Base-by-base conservation (phyloP, 2,113 vertebrate species). In the Anoplopoma fimbria region DNA sequence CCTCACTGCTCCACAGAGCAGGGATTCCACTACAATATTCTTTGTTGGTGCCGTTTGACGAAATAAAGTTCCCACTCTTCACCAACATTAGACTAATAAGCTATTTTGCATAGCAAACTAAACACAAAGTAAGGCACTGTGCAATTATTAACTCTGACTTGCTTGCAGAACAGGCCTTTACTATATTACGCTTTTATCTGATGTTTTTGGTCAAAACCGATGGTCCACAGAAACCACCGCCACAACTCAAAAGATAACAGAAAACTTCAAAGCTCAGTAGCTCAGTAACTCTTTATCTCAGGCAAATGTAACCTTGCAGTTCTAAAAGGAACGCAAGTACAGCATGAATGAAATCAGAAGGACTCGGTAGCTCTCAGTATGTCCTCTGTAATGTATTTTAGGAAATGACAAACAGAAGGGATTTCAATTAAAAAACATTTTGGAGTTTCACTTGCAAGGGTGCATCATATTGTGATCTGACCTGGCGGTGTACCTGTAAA, bases 201-300 rank as follows among this genome's bases (percentile, higher is more conserved):
- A 14, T 47, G 33, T 53, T 31, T 25, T 51, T 33, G 51, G 45
- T 60, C 0, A 27, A 47, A 75, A 51, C 6, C 6, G 23, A 74
- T 58, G 6, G 31, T 15, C 40, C 55, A 3, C 19, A 33, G 33
- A 64, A 57, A 25, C 4, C 2, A 34, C 27, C 33, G 49, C 8
- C 38, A 70, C 33, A 42, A 31, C 55, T 65, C 3, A 61, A 14
- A 55, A 84, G 51, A 19, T 74, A 74, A 53, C 36, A n/a, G 34
- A 72, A 36, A 57, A 63, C 15, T 60, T 51, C 29, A 34, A 71
- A 49, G 47, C n/a, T 75, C 10, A 1, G 15, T 2, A 49, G 47
- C n/a, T 75, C 10, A 1, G 15, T 2, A 8, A 9, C 4, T 4
- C 34, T 40, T 67, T 76, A 71, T 72, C 60, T 45, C 34, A 45